Conservation (phyloP, 2,888 invertebrate species). For the Polia nebulosa region DNA sequence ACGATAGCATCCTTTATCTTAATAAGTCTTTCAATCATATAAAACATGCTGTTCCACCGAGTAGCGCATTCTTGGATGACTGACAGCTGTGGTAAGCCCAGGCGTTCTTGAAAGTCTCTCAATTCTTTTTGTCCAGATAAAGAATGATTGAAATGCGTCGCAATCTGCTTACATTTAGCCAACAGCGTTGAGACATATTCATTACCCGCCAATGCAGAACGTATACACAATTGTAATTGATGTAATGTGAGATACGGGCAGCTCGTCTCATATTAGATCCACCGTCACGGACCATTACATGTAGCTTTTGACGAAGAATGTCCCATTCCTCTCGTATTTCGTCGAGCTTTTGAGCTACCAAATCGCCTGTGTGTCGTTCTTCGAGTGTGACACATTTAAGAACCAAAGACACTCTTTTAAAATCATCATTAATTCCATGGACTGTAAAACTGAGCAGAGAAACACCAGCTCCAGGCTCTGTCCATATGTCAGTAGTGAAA, state of each 20-base stretch:
- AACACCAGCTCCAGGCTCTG: neutral
- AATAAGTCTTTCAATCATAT: neutral
- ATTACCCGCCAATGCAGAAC: neutral
- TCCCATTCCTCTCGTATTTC: constrained; percentile 4
- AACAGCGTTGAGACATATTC: neutral
- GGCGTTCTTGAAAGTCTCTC: neutral
- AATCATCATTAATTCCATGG: neutral
- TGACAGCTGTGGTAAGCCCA: neutral
- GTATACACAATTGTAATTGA: constrained; percentile 1
- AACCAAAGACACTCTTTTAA: neutral
- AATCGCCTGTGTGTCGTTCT: neutral
- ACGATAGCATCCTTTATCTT: neutral
- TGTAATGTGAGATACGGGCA: neutral
- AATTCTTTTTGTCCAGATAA: neutral
- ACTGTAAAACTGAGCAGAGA: neutral
- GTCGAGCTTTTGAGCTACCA: neutral
- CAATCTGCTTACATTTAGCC: neutral
- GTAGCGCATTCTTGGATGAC: neutral
- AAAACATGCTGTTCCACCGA: neutral
- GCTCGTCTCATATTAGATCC: neutral
- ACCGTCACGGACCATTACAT: neutral
- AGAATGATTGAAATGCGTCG: neutral
- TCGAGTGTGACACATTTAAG: constrained; percentile 4
- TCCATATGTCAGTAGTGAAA: constrained; percentile 2
- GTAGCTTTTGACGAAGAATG: neutral